Percentiles rank a stretch among this genome's conserved stretches.
phyloP scores from a whole-genome alignment of 2,113 vertebrate genomes.

The Poecile atricapillus region DNA sequence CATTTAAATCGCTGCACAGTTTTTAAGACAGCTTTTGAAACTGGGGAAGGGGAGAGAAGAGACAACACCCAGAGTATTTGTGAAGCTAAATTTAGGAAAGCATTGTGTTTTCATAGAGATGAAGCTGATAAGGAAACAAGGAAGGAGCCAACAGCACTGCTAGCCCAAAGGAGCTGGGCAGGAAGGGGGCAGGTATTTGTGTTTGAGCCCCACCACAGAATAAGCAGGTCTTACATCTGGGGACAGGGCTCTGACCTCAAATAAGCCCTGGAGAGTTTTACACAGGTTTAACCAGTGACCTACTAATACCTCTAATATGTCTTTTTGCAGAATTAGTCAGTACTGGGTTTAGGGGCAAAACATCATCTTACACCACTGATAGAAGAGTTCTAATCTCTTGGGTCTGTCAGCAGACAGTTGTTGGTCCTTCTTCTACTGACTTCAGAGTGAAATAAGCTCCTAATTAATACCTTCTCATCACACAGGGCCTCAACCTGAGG shows the following conservation, averaged over 20 bases:
- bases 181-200: not conserved
- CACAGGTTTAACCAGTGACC: not conserved
- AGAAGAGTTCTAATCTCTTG: not conserved
- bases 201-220: not conserved
- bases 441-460: not conserved
- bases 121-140: not conserved
- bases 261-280: not conserved
- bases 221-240: fast-evolving
- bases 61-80: not conserved
- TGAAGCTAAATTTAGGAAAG: conserved; percentile 34
- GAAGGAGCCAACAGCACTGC: not conserved
- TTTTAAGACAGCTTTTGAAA: conserved; percentile 36
- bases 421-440: not conserved
- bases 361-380: not conserved
- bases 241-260: not conserved
- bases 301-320: not conserved
- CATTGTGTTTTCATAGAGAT: not conserved
- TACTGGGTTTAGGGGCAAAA: not conserved
- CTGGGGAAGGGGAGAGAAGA: not conserved
- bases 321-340: not conserved
- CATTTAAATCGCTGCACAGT: conserved; percentile 45
- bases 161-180: not conserved
- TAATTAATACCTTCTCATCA: not conserved
- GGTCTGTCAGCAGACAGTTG: not conserved
- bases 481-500: not conserved